A percentile compares a stretch with the other conserved stretches of the same genome.
Conservation (phyloP, 2,888 invertebrate species). For the Liodrosophila aerea region DNA sequence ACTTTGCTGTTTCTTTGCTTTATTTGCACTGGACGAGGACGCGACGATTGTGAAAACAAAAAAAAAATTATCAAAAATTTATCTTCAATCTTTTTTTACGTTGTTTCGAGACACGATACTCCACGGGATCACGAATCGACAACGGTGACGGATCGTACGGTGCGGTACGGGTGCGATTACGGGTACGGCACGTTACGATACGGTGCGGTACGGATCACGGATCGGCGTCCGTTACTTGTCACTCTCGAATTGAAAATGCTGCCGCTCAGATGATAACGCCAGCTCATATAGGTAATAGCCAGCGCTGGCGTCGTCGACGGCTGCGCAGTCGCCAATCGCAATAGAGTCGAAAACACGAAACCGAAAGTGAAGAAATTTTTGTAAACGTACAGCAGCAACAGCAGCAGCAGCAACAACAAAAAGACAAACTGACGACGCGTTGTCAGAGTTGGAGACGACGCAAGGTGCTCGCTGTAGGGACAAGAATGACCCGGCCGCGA, state of each 20-base stretch:
- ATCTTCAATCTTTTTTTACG: too few species aligned
- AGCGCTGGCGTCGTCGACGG: slow-evolving; percentile 21
- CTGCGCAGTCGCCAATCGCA: slow-evolving; percentile 36
- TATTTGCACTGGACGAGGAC: slow-evolving; percentile 20
- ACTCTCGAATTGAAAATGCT: slow-evolving; percentile 82
- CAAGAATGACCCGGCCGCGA: neutral
- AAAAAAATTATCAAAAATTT: too few species aligned
- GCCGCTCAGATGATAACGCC: slow-evolving; percentile 78
- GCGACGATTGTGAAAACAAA: neutral
- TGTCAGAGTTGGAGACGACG: slow-evolving; percentile 8
- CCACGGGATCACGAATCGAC: neutral
- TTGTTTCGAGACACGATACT: too few species aligned
- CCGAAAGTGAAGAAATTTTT: slow-evolving; percentile 73
- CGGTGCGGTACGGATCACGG: slow-evolving; percentile 10
- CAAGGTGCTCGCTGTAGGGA: slow-evolving; percentile 8
- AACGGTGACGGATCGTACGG: neutral
- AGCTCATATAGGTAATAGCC: slow-evolving; percentile 80
- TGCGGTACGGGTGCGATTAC: slow-evolving; percentile 10
- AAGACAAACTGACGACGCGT: slow-evolving; percentile 11
- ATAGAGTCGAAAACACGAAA: slow-evolving; percentile 46
- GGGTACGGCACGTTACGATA: neutral
- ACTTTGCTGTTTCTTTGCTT: neutral
- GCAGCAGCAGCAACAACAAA: slow-evolving; percentile 1
- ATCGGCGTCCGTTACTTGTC: slow-evolving; percentile 79
- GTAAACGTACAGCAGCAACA: slow-evolving; percentile 29